These are phyloP conservation scores for Ichneumon xanthorius DNA, from an alignment of 2,888 invertebrate genomes.

Conservation along the genomic window DNA sequence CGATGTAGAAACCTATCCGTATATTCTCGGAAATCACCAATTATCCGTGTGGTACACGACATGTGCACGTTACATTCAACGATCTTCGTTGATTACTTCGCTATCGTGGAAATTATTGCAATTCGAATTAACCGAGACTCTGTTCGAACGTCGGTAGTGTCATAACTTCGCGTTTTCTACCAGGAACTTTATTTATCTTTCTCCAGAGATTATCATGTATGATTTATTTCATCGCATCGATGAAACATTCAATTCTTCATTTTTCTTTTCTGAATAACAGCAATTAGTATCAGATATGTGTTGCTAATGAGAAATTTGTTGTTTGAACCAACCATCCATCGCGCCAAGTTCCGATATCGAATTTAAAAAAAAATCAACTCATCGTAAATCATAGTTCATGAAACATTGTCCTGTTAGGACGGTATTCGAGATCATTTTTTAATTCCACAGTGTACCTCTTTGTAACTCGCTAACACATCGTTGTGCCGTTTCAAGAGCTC, in stretches of 20 bases:
- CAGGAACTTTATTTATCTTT: background rate
- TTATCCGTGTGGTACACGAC: slow-evolving; percentile 40
- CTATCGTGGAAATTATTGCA: slow-evolving; percentile 66
- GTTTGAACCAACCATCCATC: background rate
- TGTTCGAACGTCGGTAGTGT: slow-evolving; percentile 36
- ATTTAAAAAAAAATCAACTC: background rate
- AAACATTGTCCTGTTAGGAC: background rate
- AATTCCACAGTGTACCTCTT: background rate
- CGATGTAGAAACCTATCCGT: slow-evolving; percentile 32
- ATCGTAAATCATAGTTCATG: background rate
- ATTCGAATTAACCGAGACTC: slow-evolving; percentile 64
- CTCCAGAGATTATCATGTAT: background rate
- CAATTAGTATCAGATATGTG: background rate
- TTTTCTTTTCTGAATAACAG: background rate
- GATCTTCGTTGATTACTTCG: slow-evolving; percentile 60
- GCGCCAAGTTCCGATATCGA: background rate
- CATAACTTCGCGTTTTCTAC: slow-evolving; percentile 46
- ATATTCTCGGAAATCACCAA: slow-evolving; percentile 63
- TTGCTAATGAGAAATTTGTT: background rate
- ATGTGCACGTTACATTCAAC: slow-evolving; percentile 35
- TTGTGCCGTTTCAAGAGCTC: background rate
- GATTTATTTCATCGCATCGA: background rate
- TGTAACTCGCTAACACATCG: background rate
- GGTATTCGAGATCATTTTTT: background rate
- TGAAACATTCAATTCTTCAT: background rate